These are phyloP conservation scores for Gonocerus acuteangulatus DNA, from an alignment of 2,888 invertebrate genomes.

Conservation along the genomic window DNA sequence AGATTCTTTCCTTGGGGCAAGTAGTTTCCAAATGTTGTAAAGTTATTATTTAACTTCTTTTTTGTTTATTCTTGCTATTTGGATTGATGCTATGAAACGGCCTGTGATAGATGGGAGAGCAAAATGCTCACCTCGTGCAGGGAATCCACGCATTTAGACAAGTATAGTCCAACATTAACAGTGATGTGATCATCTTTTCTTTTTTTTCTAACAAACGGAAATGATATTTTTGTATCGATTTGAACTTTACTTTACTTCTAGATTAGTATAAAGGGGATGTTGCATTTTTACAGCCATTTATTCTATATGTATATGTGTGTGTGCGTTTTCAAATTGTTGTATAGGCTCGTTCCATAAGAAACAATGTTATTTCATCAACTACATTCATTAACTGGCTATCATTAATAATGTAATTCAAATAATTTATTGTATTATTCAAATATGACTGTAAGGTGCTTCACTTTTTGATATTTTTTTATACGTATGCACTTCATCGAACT, in stretches of 20 bases:
- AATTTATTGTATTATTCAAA: too few species aligned
- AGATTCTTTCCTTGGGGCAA: background rate
- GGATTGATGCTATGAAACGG: background rate
- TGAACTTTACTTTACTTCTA: background rate
- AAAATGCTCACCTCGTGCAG: background rate
- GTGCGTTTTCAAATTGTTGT: too few species aligned
- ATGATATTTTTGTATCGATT: background rate
- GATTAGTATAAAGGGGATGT: background rate
- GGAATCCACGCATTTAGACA: background rate
- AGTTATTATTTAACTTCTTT: background rate
- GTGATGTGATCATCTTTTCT: background rate
- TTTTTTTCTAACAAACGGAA: background rate
- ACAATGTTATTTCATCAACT: too few species aligned
- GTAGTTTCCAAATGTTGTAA: background rate
- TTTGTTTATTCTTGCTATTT: background rate
- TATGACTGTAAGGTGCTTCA: too few species aligned
- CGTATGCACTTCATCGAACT: too few species aligned
- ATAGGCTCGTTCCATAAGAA: too few species aligned
- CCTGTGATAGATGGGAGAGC: constrained; percentile 6
- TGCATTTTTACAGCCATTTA: background rate
- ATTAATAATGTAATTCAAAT: too few species aligned
- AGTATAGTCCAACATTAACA: background rate
- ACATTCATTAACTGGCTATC: too few species aligned
- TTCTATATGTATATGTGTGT: too few species aligned
- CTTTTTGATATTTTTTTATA: too few species aligned